Evolutionary conservation across 92 coral and sea anemone species (phyloP).

Genomic region (Zoanthus solanderi): DNA sequence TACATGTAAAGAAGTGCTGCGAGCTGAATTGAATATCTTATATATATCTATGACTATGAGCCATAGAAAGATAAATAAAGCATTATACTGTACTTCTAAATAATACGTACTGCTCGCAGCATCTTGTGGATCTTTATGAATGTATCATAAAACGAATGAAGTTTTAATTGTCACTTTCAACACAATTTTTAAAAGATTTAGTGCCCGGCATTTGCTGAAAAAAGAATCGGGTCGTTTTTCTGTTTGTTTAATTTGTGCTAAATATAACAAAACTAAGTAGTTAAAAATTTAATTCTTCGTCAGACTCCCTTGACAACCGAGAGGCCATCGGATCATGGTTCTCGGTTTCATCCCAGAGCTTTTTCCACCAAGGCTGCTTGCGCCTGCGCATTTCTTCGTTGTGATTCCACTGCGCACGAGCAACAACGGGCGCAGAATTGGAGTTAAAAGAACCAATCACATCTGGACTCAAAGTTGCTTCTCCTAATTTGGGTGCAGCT

Average conservation of each 20-base stretch:
- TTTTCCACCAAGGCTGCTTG: conserved; percentile 96
- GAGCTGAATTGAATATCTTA: too few species aligned
- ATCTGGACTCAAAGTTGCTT: conserved; percentile 56
- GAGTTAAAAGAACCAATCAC: conserved; percentile 74
- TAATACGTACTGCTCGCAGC: too few species aligned
- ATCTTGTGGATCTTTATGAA: too few species aligned
- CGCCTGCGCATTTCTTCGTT: conserved; percentile 76
- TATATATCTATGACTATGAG: too few species aligned
- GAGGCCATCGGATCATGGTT: conserved; percentile 29
- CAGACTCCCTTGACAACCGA: conserved; percentile 22
- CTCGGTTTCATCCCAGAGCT: conserved; percentile 83
- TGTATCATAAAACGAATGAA: too few species aligned
- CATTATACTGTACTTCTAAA: too few species aligned
- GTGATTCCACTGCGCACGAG: conserved; percentile 91
- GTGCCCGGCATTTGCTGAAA: neutral
- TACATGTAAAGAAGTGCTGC: too few species aligned
- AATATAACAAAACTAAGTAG: too few species aligned
- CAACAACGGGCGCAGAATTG: conserved; percentile 91
- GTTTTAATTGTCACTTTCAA: too few species aligned
- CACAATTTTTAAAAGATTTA: too few species aligned
- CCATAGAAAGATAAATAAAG: too few species aligned
- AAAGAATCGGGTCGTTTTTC: neutral
- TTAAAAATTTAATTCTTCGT: conserved; percentile 69
- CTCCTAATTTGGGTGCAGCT: conserved; percentile 89
- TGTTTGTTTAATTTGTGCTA: neutral